Evolutionary conservation across 2,888 invertebrate genomes (phyloP).

Genomic region (Sturmia bella): DNA sequence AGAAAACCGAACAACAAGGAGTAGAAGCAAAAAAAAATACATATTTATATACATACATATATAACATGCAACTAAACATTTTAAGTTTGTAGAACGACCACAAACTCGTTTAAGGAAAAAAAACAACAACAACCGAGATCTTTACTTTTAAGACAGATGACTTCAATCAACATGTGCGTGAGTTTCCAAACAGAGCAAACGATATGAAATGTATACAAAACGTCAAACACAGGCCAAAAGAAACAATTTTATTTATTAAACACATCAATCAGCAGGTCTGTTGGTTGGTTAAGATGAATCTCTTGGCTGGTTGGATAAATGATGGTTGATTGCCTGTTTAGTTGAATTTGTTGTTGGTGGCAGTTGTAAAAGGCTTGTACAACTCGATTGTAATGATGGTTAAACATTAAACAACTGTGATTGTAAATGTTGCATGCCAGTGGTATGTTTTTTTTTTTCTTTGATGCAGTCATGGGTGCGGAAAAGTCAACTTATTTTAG

Average conservation of each 20-base stretch:
- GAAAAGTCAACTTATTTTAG: conserved; percentile 59
- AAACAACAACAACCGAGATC: conserved; percentile 47
- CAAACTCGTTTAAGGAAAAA: conserved; percentile 45
- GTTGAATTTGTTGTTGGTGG: conserved; percentile 54
- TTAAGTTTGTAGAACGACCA: conserved; percentile 41
- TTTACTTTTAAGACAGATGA: conserved; percentile 63
- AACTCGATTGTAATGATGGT: conserved; percentile 61
- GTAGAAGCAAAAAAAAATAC: background rate
- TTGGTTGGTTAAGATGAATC: conserved; percentile 42
- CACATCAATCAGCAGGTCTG: conserved; percentile 68
- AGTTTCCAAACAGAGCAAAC: conserved; percentile 41
- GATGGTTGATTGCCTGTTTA: conserved; percentile 41
- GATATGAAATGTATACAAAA: conserved; percentile 34
- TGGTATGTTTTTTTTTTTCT: conserved; percentile 21
- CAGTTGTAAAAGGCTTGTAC: conserved; percentile 53
- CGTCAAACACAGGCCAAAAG: conserved; percentile 51
- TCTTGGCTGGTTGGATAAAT: conserved; percentile 31
- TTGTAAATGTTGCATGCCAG: conserved; percentile 59
- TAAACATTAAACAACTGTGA: conserved; percentile 69
- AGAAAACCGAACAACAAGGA: background rate
- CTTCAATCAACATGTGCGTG: conserved; percentile 69
- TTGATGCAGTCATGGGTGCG: conserved; percentile 47
- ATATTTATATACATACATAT: too few species aligned
- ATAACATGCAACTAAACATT: background rate
- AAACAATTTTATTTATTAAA: conserved; percentile 68